phyloP scores from a whole-genome alignment of 2,888 invertebrate species.

The Morpho achilles region DNA sequence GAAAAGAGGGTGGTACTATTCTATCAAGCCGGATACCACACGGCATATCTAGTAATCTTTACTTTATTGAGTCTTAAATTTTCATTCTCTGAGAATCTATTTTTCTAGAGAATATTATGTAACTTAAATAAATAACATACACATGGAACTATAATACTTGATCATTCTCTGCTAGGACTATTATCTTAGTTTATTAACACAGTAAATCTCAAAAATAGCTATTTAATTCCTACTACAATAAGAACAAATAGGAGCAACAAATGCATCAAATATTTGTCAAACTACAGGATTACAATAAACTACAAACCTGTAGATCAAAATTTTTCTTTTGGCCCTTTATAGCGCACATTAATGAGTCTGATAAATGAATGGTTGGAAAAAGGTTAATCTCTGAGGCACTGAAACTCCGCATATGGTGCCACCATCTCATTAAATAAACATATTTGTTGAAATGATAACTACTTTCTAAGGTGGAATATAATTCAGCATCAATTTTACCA shows the following conservation, averaged over 20 bases:
- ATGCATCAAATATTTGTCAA: not conserved
- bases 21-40: too few relatives aligned
- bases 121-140: too few relatives aligned
- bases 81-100: not conserved
- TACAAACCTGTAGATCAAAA: slow-evolving; percentile 57
- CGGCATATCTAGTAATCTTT: too few relatives aligned
- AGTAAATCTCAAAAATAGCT: not conserved
- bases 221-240: not conserved
- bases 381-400: slow-evolving; percentile 64
- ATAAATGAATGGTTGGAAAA: slow-evolving; percentile 52
- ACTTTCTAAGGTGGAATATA: slow-evolving; percentile 49
- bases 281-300: slow-evolving; percentile 18
- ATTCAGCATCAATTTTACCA: slow-evolving; percentile 67
- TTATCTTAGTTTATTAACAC: not conserved
- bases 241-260: not conserved
- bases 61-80: too few relatives aligned
- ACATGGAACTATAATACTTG: not conserved
- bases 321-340: slow-evolving; percentile 40
- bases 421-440: slow-evolving; percentile 79
- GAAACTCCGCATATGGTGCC: slow-evolving; percentile 81
- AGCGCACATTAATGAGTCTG: slow-evolving; percentile 38
- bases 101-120: too few relatives aligned
- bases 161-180: too few relatives aligned
- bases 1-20: too few relatives aligned
- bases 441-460: slow-evolving; percentile 56